These are phyloP conservation scores for Mechanitis messenoides DNA, from an alignment of 2,888 invertebrate genomes.

Conservation along the genomic window DNA sequence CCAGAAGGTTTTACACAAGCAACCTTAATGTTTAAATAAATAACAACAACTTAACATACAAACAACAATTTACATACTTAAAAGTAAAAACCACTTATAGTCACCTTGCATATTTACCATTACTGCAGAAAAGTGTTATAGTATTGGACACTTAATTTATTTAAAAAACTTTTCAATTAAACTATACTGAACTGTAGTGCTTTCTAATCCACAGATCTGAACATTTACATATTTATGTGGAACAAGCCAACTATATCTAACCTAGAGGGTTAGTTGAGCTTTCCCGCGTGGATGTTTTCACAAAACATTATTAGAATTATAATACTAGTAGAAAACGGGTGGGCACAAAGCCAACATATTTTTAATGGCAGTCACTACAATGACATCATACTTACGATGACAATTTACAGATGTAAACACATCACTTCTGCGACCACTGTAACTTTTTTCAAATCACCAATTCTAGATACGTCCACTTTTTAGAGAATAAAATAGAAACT, in stretches of 20 bases:
- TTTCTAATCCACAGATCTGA: constrained; percentile 33
- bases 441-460: constrained; percentile 38
- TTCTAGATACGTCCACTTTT: constrained; percentile 22
- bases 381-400: constrained; percentile 74
- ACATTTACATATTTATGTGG: constrained; percentile 50
- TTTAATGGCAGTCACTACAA: constrained; percentile 67
- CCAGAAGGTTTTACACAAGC: neutral
- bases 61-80: no score
- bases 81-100: constrained; percentile 18
- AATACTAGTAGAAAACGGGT: constrained; percentile 66
- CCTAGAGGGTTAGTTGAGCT: constrained; percentile 58
- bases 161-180: constrained; percentile 4
- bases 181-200: constrained; percentile 20
- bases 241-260: constrained; percentile 49
- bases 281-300: constrained; percentile 59
- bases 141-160: constrained; percentile 7
- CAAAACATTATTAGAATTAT: constrained; percentile 56
- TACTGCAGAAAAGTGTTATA: constrained; percentile 5
- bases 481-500: constrained; percentile 18
- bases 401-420: constrained; percentile 73
- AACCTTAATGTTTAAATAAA: neutral
- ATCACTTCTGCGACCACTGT: constrained; percentile 56
- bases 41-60: neutral
- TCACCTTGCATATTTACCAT: constrained; percentile 24
- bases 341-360: constrained; percentile 74